Base-by-base conservation (phyloP, 2,113 vertebrate genomes). In the Trogon melanurus region DNA sequence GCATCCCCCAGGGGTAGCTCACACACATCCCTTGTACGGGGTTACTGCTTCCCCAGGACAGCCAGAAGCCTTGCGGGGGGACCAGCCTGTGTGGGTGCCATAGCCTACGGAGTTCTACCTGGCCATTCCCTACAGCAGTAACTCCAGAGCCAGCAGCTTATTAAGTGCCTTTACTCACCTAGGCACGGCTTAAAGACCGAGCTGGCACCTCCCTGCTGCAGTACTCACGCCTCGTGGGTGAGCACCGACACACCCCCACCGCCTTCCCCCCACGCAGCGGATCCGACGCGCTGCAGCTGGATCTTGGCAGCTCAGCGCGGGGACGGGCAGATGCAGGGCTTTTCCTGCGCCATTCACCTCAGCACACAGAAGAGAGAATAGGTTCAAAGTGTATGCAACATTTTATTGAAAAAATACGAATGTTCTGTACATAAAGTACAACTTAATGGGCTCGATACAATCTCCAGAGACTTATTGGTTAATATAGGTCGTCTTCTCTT, bases 361-460 rank as follows among this genome's bases (percentile, higher is more conserved):
- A 74, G 22, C 47, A 74, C 56, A 61, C 18, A 58, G 65, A 79
- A 53, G 21, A 45, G 38, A 88, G n/a, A 81, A 64, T 21, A 44
- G 41, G 12, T 92, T 95, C 87, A 78, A 96, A 94, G 79, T 94
- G 91, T 95, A 96, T 94, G 95, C 93, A 96, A 96, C 51, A 5
- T 97, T 97, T 97, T 97, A 97, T 97, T 97, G 96, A 96, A 96
- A 96, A 96, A 95, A 97, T 97, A 97, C 60, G 85, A 89, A 95
- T 86, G 91, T 96, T 89, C 87, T 96, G 92, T 97, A 96, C 91
- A 96, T 79, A 79, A 97, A 91, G 94, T 96, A 96, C 93, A 97
- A 94, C 85, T 93, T 50, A 80, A 91, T 30, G 81, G 90, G 76
- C 69, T 96, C 81, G 70, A 93, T 70, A 91, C 93, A 93, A 84